phyloP scores from a whole-genome alignment of 1,140 invertebrate species.

The Megalopta genalis region DNA sequence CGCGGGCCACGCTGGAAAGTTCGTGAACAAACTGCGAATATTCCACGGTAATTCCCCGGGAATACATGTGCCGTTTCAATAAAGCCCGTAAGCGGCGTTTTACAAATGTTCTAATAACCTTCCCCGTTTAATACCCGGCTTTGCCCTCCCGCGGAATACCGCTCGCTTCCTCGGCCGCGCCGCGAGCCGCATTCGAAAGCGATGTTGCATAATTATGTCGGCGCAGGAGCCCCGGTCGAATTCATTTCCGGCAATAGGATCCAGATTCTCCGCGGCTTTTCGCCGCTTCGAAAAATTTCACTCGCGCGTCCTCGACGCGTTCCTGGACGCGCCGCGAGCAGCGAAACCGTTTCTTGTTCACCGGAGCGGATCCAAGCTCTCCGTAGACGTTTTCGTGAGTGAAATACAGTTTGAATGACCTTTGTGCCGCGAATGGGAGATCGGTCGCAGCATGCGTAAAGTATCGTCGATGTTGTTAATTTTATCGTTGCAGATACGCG shows the following conservation, averaged over 20 bases:
- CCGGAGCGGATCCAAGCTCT: too few species aligned
- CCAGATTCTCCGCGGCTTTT: not conserved
- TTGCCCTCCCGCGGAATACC: not conserved
- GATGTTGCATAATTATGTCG: slow-evolving; percentile 30
- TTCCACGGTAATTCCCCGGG: slow-evolving; percentile 4
- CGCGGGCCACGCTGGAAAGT: not conserved
- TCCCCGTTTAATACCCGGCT: slow-evolving; percentile 7
- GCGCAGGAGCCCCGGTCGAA: not conserved
- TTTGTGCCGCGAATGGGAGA: too few species aligned
- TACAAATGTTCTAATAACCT: slow-evolving; percentile 37
- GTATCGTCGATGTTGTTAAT: too few species aligned
- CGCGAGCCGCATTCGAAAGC: not conserved
- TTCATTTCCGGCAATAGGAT: slow-evolving; percentile 12
- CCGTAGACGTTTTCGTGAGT: too few species aligned
- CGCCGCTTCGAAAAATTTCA: not conserved
- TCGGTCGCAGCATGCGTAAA: too few species aligned
- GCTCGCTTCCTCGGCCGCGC: not conserved
- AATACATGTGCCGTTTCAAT: slow-evolving; percentile 10
- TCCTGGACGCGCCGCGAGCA: too few species aligned
- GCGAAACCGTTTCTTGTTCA: too few species aligned
- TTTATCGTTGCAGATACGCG: too few species aligned
- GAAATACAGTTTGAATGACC: too few species aligned
- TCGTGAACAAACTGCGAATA: slow-evolving; percentile 19
- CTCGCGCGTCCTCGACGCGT: too few species aligned
- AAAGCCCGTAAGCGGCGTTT: slow-evolving; percentile 15